Evolutionary conservation across 2,113 vertebrate genomes (phyloP).

Genomic region (Tauraco erythrolophus): DNA sequence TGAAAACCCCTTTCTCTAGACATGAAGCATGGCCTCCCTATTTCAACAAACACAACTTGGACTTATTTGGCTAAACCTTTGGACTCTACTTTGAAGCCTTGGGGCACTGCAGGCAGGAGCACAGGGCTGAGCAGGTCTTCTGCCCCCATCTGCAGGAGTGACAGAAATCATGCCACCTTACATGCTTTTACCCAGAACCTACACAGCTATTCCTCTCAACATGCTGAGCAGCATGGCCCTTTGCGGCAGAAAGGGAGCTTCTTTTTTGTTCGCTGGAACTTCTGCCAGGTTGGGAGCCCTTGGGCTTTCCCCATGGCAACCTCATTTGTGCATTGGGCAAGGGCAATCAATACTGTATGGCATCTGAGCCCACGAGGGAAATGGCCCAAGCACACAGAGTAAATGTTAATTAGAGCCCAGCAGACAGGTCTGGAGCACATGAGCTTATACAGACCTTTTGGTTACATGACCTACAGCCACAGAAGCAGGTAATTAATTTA

Average conservation of each 20-base stretch:
- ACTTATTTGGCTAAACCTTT: neutral
- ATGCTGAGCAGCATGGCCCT: fast-evolving
- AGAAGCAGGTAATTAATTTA: neutral
- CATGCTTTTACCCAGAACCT: neutral
- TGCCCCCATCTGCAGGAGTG: neutral
- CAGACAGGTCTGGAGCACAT: neutral
- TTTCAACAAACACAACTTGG: neutral
- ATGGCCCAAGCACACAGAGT: neutral
- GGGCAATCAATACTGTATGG: neutral
- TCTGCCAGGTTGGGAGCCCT: neutral
- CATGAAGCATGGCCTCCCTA: neutral
- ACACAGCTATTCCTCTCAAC: neutral
- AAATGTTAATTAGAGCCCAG: neutral
- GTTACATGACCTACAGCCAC: neutral
- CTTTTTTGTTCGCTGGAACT: neutral
- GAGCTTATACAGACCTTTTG: neutral
- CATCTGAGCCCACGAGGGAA: neutral
- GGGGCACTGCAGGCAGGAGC: neutral
- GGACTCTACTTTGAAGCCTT: neutral
- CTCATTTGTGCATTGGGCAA: neutral
- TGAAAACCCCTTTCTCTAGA: neutral
- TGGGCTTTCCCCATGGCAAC: neutral
- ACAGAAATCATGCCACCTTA: neutral
- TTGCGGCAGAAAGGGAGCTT: fast-evolving
- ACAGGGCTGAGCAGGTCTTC: neutral